Evolutionary conservation across 2,797 vertebrate genomes (phyloP).

Genomic region (Sebastes elongatus): DNA sequence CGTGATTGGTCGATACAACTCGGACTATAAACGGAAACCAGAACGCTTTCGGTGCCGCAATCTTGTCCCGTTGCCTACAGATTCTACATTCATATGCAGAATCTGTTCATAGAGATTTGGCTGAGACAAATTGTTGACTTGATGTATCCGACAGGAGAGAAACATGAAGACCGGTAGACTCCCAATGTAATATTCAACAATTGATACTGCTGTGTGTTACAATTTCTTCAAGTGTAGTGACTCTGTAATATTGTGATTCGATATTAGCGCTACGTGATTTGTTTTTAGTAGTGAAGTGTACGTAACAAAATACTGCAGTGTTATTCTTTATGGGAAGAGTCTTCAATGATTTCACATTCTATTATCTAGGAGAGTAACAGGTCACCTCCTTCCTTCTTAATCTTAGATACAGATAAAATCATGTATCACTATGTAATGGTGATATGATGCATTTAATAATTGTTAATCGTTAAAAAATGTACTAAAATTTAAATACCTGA

Average conservation of each 20-base stretch:
- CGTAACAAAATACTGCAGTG: background rate
- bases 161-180: background rate
- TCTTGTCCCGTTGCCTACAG: no score
- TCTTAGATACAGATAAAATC: no score
- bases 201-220: background rate
- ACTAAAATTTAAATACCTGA: no score
- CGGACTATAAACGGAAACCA: no score
- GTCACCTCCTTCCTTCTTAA: background rate
- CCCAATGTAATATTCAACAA: background rate
- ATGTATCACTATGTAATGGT: no score
- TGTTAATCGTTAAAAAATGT: accelerated
- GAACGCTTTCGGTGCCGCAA: no score
- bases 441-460: background rate
- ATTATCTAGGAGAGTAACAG: background rate
- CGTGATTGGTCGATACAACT: no score
- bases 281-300: background rate
- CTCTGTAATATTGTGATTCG: background rate
- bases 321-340: background rate
- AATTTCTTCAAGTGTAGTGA: background rate
- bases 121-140: background rate
- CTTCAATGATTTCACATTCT: background rate
- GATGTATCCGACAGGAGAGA: background rate
- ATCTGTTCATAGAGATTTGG: background rate
- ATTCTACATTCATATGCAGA: no score
- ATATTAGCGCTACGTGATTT: no score